Evolutionary conservation across 2,888 invertebrate species (phyloP).

Genomic region (Eucera pruinosa): DNA sequence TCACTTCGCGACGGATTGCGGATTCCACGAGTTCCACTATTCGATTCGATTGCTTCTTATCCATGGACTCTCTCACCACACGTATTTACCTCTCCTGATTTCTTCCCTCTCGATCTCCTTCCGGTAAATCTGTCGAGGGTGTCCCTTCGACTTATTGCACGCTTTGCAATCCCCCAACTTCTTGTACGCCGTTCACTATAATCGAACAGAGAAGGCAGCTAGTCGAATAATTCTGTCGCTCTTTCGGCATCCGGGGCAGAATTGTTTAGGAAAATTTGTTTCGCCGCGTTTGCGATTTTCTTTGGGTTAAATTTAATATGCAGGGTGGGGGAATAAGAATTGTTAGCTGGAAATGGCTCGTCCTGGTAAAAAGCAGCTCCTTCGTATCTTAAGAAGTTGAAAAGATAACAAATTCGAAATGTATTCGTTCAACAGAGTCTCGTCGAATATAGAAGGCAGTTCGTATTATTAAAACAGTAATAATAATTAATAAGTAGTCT

Average conservation of each 20-base stretch:
- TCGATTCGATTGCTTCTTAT: conserved; percentile 78
- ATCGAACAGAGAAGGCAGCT: neutral
- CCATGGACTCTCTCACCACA: conserved; percentile 65
- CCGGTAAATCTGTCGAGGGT: conserved; percentile 54
- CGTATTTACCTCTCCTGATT: conserved; percentile 72
- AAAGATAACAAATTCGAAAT: too few relatives aligned
- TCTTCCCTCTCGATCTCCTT: conserved; percentile 59
- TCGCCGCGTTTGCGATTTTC: too few relatives aligned
- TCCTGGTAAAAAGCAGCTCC: too few relatives aligned
- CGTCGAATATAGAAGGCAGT: too few relatives aligned
- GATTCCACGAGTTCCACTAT: conserved; percentile 79
- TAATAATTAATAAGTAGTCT: too few relatives aligned
- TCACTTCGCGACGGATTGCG: conserved; percentile 80
- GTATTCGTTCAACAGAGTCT: too few relatives aligned
- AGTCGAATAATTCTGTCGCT: conserved; percentile 2
- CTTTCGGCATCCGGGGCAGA: neutral
- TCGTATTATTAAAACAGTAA: too few relatives aligned
- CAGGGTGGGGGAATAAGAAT: too few relatives aligned
- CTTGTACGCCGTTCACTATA: neutral
- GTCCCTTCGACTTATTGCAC: conserved; percentile 55
- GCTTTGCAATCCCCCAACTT: conserved; percentile 16
- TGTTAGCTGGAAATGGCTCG: too few relatives aligned
- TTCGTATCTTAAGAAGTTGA: too few relatives aligned
- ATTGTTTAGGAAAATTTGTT: too few relatives aligned
- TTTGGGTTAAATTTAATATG: too few relatives aligned